Conservation (phyloP, 2,888 invertebrate genomes). For the Drosophila algonquin region DNA sequence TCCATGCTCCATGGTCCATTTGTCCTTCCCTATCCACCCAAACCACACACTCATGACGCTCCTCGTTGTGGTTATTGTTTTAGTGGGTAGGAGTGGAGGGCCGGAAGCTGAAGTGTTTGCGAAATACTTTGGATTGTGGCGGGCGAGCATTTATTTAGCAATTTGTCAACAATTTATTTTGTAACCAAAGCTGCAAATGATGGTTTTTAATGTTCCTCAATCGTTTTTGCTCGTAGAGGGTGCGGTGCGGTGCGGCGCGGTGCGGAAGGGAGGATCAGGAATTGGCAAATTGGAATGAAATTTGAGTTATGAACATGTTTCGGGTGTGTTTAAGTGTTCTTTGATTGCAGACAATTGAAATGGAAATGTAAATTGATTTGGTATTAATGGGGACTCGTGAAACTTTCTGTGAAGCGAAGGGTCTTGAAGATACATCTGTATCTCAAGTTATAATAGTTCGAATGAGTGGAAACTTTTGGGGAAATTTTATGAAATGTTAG, state of each 20-base stretch:
- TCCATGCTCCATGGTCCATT: conserved; percentile 5
- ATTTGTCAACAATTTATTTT: conserved; percentile 78
- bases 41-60: not conserved
- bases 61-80: conserved; percentile 58
- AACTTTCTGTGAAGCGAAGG: not conserved
- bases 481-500: not conserved
- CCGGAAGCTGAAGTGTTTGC: conserved; percentile 31
- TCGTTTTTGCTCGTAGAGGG: conserved; percentile 48
- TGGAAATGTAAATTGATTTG: not conserved
- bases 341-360: conserved; percentile 49
- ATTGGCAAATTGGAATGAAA: conserved; percentile 56
- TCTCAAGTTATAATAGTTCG: not conserved
- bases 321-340: conserved; percentile 49
- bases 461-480: not conserved
- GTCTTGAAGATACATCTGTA: not conserved
- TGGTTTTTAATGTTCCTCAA: conserved; percentile 72
- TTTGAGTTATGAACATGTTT: conserved; percentile 51
- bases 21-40: not conserved
- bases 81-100: conserved; percentile 21
- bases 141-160: conserved; percentile 72
- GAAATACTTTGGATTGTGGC: conserved; percentile 42
- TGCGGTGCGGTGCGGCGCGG: not conserved
- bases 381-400: not conserved
- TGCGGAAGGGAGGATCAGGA: conserved; percentile 8
- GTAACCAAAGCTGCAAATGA: conserved; percentile 76